Evolutionary conservation across 1,140 invertebrate genomes (phyloP), one percentile per base, ranked within the genome.

Genomic region (Pseudomyrmex flavicornis): DNA sequence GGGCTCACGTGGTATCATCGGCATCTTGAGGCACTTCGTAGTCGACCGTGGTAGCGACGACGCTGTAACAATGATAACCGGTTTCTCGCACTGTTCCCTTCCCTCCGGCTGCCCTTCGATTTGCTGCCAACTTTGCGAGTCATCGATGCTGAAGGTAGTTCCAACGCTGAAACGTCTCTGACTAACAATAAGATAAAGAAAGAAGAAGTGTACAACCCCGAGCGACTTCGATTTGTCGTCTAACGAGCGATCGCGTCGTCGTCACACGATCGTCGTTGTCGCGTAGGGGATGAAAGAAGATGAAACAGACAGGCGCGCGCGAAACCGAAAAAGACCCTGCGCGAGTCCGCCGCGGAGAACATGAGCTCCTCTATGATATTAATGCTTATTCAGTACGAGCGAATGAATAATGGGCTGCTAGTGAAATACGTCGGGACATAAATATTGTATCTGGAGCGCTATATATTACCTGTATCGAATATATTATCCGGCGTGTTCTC

Each of bases 401-500:
- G 92, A 94, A 93, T 94, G 93, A 94, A 93, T 94, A 93, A 94
- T 93, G 93, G 92, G 91, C 90, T 92, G 92, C 90, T 93, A 92
- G 93, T 91, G 91, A 94, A 94, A 93, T 93, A 93, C 92, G 88
- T 89, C 86, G 84, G 88, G 91, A 92, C 93, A 93, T 93, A 93
- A 93, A 93, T 93, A 93, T 93, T 93, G 93, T 93, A 93, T 93
- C 92, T 93, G 89, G 92, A 93, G 88, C 92, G 91, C 92, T 93
- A 93, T 94, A 93, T 93, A 94, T 94, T 94, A 94, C 92, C 90
- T 91, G 90, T 92, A 92, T 92, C 92, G 92, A 92, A 93, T 93
- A 90, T 91, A 92, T 93, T 93, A 93, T 92, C 92, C 91, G 83
- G 76, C 85, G 88, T 84, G 87, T 85, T 88, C 90, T 89, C 80